Evolutionary conservation across 1,140 invertebrate species (phyloP), one percentile per base, ranked within the genome.

Genomic region (Drosophila pruinosa): DNA sequence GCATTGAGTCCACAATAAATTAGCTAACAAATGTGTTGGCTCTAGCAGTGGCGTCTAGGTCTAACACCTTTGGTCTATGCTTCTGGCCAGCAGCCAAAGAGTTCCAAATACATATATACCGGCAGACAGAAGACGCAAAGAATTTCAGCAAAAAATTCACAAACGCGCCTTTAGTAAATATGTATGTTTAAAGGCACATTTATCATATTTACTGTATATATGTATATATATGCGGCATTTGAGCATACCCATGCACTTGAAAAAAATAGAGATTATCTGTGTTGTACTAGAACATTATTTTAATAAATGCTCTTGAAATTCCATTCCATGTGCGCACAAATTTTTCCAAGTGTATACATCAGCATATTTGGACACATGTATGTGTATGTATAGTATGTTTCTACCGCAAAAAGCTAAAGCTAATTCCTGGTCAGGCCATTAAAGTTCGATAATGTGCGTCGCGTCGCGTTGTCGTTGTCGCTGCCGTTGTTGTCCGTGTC

Each of bases 391-490:
- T 19, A n/a, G n/a, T 24, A 26, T 10, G 26, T 73, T 61, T 65
- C 38, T 63, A 61, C 54, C 41, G 53, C 72, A 76, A 79, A 75
- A 54, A 80, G 81, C 81, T 77, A 77, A 75, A 86, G 81, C 81
- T 86, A 86, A 86, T 86, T 88, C 70, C 73, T 79, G 75, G 38
- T 54, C 69, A 56, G 48, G 48, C 77, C 82, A 86, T 88, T 88
- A 88, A 88, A 75, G 82, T 81, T 86, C 77, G 77, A 85, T 86
- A 85, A 88, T 85, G 81, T 86, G 81, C 77, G 61, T 57, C 75
- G 74, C 48, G 65, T 74, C 54, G 48, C 31, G 39, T 43, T 41
- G 54, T 50, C 67, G 47, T 62, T 21, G 41, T 0, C 10, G 17
- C 15, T 14, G 34, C 19, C 57, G 76, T 64, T 71, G 39, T 45